Base-by-base conservation (phyloP, 2,113 vertebrate genomes). In the Lucifuga dentata region DNA sequence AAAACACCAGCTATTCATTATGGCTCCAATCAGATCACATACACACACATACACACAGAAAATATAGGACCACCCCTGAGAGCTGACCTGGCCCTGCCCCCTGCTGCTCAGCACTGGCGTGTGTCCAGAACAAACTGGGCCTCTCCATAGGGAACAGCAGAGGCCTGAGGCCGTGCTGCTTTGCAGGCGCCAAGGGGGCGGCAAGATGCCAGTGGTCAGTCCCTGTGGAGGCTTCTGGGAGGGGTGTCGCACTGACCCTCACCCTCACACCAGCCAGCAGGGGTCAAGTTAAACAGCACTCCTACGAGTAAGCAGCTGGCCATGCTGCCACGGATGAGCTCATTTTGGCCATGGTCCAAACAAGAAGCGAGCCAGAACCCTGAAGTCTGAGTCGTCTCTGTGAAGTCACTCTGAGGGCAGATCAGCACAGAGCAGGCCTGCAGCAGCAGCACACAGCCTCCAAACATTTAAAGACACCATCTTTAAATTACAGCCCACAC, bases 121-220 rank as follows among this genome's bases (percentile, higher is more conserved):
- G 73, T 41, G 81, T 88, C 91, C 90, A 92, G 86, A 86, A 76
- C 77, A 91, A 89, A 90, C 82, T 73, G 63, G 75, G 78, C 79
- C 73, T 88, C 86, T 79, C 82, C 67, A 11, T 62, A 44, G 86
- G 86, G 86, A 84, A 61, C 76, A 48, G 78, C 21, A 52, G 77
- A 84, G 73, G 81, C 76, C 78, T 24, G 78, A 87, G 80, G 83
- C 81, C 65, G 41, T 20, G 73, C 81, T 70, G 84, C 83, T 83
- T 60, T 77, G 64, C 88, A 88, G 90, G 85, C 86, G 78, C 87
- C 84, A 61, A 74, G 73, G 70, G 82, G 83, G 52, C 76, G 81
- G 86, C 81, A 33, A 67, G 68, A 72, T 78, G 88, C 83, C 89
- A 83, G 81, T 76, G 79, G 88, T 84, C 86, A 89, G 68, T 73